Evolutionary conservation across 1,140 invertebrate species (phyloP).

Genomic region (Dryas iulia): DNA sequence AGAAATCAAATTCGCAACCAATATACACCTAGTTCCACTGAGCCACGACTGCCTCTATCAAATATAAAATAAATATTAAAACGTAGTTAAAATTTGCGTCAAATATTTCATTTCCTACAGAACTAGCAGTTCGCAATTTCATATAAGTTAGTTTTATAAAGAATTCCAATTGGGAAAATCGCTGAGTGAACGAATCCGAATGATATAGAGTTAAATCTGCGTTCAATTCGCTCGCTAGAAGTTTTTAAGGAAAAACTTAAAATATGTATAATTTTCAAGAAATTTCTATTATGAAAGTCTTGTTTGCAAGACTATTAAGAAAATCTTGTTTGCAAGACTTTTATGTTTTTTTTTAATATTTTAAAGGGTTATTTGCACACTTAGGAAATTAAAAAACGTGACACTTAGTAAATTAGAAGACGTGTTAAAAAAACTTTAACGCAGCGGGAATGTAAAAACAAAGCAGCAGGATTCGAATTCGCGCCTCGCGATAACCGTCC

Average conservation of each 20-base stretch:
- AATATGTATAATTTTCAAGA: background rate
- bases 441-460: no score
- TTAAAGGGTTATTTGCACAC: no score
- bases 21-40: no score
- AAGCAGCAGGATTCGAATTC: no score
- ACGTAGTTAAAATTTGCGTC: background rate
- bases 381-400: background rate
- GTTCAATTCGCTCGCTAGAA: background rate
- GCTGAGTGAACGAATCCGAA: constrained; percentile 20
- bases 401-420: no score
- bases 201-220: background rate
- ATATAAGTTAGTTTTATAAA: constrained; percentile 9
- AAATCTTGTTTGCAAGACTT: background rate
- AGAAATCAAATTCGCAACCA: no score
- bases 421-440: no score
- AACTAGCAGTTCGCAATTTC: constrained; percentile 6
- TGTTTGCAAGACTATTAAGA: background rate
- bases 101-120: background rate
- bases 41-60: no score
- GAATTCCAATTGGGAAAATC: constrained; percentile 27
- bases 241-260: constrained; percentile 16
- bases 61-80: no score
- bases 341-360: background rate
- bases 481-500: no score
- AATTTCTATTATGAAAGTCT: background rate